phyloP scores from a whole-genome alignment of 2,113 vertebrate species.

The Corvus cornix region DNA sequence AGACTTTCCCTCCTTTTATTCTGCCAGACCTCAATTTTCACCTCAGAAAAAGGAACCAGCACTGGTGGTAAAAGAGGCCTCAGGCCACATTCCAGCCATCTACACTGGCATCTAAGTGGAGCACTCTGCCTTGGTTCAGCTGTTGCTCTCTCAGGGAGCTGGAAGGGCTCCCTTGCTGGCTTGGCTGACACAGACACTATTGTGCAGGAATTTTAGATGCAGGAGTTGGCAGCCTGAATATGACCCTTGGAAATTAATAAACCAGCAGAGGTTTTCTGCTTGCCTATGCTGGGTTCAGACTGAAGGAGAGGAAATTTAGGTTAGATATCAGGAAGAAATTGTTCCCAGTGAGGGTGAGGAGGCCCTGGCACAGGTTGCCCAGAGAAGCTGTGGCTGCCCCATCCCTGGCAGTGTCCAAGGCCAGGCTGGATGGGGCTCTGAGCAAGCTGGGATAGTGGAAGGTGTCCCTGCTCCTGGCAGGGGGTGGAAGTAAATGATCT shows the following conservation, averaged over 20 bases:
- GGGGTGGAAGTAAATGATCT: background rate
- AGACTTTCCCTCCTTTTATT: background rate
- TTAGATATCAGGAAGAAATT: background rate
- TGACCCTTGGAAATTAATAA: background rate
- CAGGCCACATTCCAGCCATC: background rate
- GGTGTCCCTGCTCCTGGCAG: background rate
- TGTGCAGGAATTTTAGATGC: background rate
- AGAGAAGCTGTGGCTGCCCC: background rate
- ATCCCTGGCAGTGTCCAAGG: background rate
- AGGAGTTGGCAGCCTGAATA: background rate
- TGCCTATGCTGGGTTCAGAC: background rate
- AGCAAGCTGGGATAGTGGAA: background rate
- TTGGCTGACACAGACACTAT: background rate
- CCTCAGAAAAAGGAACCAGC: background rate
- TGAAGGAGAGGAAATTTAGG: background rate
- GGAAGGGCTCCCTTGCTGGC: background rate
- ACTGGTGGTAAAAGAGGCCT: background rate
- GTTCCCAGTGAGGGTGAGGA: rapidly evolving
- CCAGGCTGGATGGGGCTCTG: rapidly evolving
- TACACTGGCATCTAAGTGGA: background rate
- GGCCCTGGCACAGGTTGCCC: background rate
- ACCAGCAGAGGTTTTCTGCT: background rate
- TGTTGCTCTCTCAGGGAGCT: background rate
- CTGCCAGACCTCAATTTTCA: background rate
- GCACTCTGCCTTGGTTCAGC: background rate